Percentiles rank a stretch among this genome's conserved stretches.
phyloP scores from a whole-genome alignment of 2,888 invertebrate species.

The Glyphotaelius pellucidus region DNA sequence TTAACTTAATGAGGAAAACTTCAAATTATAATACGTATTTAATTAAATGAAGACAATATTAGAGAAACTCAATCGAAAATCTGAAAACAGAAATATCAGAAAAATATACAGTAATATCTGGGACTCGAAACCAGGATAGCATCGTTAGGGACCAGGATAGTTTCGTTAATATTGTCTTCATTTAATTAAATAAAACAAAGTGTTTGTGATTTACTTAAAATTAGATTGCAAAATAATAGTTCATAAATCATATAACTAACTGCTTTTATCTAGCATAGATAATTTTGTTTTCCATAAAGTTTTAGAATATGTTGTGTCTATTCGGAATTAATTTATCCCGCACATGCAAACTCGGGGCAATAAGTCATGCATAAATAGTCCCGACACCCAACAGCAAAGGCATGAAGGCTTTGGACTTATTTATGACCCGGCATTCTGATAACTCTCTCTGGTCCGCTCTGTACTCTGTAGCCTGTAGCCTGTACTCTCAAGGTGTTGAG shows the following conservation, averaged over 20 bases:
- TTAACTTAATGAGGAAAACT: too few relatives aligned
- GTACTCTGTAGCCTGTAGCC: neutral
- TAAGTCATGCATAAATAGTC: constrained; percentile 2
- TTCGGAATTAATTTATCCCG: neutral
- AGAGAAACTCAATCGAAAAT: too few relatives aligned
- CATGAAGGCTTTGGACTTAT: neutral
- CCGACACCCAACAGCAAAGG: neutral
- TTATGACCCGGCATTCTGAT: neutral
- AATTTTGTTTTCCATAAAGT: neutral
- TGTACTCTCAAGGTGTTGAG: constrained; percentile 28
- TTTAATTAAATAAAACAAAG: too few relatives aligned
- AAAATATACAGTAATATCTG: too few relatives aligned
- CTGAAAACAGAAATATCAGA: too few relatives aligned
- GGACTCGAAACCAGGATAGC: too few relatives aligned
- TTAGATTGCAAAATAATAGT: neutral
- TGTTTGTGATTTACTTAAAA: neutral
- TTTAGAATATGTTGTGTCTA: neutral
- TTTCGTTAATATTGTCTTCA: too few relatives aligned
- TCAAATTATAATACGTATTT: too few relatives aligned
- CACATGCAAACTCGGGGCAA: neutral
- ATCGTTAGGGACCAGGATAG: too few relatives aligned
- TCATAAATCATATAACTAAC: neutral
- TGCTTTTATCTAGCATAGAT: neutral
- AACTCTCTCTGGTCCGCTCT: neutral
- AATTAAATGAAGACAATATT: too few relatives aligned